Percentiles rank a stretch among this genome's conserved stretches.
phyloP scores from a whole-genome alignment of 1,140 invertebrate genomes.

The Meloidogyne floridensis region DNA sequence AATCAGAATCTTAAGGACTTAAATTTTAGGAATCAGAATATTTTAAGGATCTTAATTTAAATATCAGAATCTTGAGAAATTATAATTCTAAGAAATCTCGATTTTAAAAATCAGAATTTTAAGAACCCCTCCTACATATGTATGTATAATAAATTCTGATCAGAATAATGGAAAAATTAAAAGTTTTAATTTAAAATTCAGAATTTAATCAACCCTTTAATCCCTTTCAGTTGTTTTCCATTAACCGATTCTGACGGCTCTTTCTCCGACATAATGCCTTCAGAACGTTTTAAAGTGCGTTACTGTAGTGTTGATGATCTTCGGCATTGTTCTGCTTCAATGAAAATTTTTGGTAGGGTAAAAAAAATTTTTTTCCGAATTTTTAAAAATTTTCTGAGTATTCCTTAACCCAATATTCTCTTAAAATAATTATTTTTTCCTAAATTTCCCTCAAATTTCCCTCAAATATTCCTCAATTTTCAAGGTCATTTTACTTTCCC shows the following conservation, averaged over 20 bases:
- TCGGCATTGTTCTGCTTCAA: constrained; percentile 23
- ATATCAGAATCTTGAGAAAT: no score
- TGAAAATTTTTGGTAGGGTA: constrained; percentile 34
- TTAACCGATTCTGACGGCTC: constrained; percentile 32
- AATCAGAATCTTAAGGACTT: no score
- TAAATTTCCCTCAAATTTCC: neutral
- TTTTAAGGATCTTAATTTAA: no score
- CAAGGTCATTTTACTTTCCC: neutral
- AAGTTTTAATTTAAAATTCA: neutral
- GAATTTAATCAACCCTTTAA: neutral
- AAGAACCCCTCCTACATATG: no score
- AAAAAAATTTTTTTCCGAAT: neutral
- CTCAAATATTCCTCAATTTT: neutral
- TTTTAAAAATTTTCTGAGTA: neutral
- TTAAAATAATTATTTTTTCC: neutral
- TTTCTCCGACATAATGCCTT: constrained; percentile 20
- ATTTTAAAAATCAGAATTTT: no score
- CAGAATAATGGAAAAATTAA: no score
- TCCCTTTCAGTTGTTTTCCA: constrained; percentile 22
- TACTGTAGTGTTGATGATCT: constrained; percentile 31
- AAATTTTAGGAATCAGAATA: no score
- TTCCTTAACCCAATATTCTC: neutral
- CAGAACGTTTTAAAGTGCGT: constrained; percentile 36
- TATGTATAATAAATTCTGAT: no score
- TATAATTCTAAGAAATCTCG: no score